Evolutionary conservation across 2,888 invertebrate genomes (phyloP).

Genomic region (Marronus borbonicus): DNA sequence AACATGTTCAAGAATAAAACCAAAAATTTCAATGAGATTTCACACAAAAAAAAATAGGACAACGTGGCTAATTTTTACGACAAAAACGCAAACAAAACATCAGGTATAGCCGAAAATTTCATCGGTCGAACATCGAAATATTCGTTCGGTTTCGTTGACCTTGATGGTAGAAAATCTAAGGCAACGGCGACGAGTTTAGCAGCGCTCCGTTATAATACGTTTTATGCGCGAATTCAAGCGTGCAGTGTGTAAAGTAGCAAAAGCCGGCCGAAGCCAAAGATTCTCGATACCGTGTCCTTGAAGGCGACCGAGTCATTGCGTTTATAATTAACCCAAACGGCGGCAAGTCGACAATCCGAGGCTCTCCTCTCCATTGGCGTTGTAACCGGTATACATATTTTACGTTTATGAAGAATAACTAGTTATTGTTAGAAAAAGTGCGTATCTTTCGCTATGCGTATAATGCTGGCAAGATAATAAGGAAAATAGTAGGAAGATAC

Average conservation of each 20-base stretch:
- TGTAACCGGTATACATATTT: constrained; percentile 10
- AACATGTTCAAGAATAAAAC: no score
- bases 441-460: neutral
- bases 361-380: neutral
- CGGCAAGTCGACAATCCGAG: constrained; percentile 1
- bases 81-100: no score
- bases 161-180: constrained; percentile 11
- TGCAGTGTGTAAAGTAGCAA: neutral
- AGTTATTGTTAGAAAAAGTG: neutral
- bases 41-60: no score
- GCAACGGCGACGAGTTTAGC: constrained; percentile 10
- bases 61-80: no score
- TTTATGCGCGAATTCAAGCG: constrained; percentile 27
- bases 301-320: constrained; percentile 41
- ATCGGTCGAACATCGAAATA: neutral
- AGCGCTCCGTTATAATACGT: constrained; percentile 22
- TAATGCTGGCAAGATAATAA: no score
- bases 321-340: constrained; percentile 46
- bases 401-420: neutral
- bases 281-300: constrained; percentile 47
- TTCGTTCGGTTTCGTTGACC: neutral
- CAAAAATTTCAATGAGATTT: no score
- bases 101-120: neutral
- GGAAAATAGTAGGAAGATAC: no score
- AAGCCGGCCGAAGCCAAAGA: constrained; percentile 32